phyloP scores from a whole-genome alignment of 2,888 invertebrate genomes.

The Aspidiotus destructor region DNA sequence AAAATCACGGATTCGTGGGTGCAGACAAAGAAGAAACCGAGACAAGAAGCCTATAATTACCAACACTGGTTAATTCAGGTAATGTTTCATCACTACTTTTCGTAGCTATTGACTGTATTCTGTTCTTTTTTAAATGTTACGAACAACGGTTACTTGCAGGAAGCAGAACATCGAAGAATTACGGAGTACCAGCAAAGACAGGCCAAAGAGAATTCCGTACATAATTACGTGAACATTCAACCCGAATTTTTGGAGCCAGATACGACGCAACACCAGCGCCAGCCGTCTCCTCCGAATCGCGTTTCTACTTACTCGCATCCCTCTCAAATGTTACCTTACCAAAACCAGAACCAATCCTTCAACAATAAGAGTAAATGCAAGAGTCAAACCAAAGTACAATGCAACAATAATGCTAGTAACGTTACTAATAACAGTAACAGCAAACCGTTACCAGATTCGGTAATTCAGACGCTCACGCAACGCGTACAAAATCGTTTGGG shows the following conservation, averaged over 20 bases:
- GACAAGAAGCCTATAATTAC: constrained; percentile 48
- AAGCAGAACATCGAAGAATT: constrained; percentile 66
- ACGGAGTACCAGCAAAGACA: constrained; percentile 27
- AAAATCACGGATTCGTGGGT: constrained; percentile 53
- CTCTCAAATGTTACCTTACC: constrained; percentile 21
- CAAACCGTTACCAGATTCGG: constrained; percentile 60
- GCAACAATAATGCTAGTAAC: no score
- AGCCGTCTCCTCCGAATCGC: constrained; percentile 4
- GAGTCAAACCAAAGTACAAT: background rate
- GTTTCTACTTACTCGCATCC: constrained; percentile 6
- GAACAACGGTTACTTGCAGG: constrained; percentile 48
- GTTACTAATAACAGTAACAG: background rate
- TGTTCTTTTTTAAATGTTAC: background rate
- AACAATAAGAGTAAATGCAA: constrained; percentile 38
- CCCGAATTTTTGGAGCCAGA: background rate
- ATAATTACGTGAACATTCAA: constrained; percentile 17
- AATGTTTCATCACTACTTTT: constrained; percentile 32
- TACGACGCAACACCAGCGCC: constrained; percentile 20
- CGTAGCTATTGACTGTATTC: background rate
- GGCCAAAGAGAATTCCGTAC: constrained; percentile 7
- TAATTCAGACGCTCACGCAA: constrained; percentile 60
- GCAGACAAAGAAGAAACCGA: constrained; percentile 47
- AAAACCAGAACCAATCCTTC: constrained; percentile 34
- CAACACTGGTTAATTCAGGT: constrained; percentile 89
- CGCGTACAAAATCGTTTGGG: constrained; percentile 52